phyloP scores from a whole-genome alignment of 2,888 invertebrate species.

The Trimorus sp. region DNA sequence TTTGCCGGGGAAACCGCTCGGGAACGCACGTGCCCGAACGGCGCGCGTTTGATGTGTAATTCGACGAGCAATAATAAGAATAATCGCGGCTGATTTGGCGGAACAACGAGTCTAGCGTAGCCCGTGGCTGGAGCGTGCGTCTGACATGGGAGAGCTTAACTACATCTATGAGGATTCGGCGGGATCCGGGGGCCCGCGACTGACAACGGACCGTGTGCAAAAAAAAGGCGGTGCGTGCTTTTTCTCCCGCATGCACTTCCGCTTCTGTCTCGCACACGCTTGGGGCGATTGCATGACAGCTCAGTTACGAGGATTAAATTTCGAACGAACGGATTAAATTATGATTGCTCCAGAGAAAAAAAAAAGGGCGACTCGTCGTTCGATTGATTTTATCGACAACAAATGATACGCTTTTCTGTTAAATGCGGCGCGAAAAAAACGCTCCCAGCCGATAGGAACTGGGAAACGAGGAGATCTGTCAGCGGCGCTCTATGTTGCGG shows the following conservation, averaged over 20 bases:
- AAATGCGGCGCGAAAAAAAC: slow-evolving; percentile 13
- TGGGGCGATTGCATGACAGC: slow-evolving; percentile 30
- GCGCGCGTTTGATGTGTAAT: slow-evolving; percentile 70
- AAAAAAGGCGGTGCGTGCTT: too few species aligned
- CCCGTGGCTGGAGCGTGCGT: slow-evolving; percentile 75
- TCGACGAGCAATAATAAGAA: slow-evolving; percentile 58
- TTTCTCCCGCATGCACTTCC: slow-evolving; percentile 7
- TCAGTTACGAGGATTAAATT: slow-evolving; percentile 28
- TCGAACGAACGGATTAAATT: background rate
- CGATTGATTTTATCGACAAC: slow-evolving; percentile 29
- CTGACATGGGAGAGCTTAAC: slow-evolving; percentile 72
- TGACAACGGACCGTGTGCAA: too few species aligned
- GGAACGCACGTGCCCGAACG: slow-evolving; percentile 75
- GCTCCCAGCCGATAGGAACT: slow-evolving; percentile 26
- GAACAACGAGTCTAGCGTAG: slow-evolving; percentile 76
- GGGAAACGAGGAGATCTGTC: slow-evolving; percentile 34
- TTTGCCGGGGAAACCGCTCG: slow-evolving; percentile 32
- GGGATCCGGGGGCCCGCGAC: too few species aligned
- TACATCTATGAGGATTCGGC: slow-evolving; percentile 42
- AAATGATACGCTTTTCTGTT: slow-evolving; percentile 15
- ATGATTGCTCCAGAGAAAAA: background rate
- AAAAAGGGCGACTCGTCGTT: slow-evolving; percentile 4
- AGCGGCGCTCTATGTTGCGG: slow-evolving; percentile 9
- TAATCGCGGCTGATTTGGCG: slow-evolving; percentile 55
- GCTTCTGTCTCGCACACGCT: slow-evolving; percentile 1